Percentiles rank a stretch among this genome's conserved stretches.
phyloP scores from a whole-genome alignment of 2,888 invertebrate genomes.

The Acronicta aceris region DNA sequence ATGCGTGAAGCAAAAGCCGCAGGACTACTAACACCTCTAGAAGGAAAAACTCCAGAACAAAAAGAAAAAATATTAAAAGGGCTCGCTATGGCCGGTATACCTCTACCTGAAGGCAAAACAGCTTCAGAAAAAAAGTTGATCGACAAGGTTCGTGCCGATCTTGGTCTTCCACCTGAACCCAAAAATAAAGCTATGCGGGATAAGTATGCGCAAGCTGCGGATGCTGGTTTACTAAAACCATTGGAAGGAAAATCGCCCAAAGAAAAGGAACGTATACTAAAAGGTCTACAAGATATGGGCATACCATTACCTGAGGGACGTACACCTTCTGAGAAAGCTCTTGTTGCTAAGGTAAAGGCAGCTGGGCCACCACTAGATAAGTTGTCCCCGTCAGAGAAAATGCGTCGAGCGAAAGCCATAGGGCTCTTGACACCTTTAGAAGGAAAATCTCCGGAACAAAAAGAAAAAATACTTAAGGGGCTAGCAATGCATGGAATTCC shows the following conservation, averaged over 20 bases:
- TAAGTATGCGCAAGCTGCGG: not conserved
- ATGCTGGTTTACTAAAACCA: not conserved
- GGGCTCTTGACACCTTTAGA: constrained; percentile 34
- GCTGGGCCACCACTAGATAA: constrained; percentile 18
- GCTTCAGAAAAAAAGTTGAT: not conserved
- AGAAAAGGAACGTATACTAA: not conserved
- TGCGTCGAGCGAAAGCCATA: constrained; percentile 21
- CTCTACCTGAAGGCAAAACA: not conserved
- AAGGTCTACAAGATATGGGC: not conserved
- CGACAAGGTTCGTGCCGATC: not conserved
- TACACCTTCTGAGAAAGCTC: not conserved
- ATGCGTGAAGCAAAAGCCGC: not conserved
- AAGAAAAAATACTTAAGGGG: constrained; percentile 55
- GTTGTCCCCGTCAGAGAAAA: constrained; percentile 25
- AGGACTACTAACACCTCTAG: not conserved
- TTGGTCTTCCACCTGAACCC: not conserved
- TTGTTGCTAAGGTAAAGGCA: not conserved
- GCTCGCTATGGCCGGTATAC: not conserved
- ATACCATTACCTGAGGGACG: not conserved
- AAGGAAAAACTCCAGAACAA: not conserved
- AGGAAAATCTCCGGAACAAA: constrained; percentile 49
- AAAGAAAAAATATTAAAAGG: not conserved
- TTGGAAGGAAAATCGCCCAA: not conserved
- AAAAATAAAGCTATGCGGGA: not conserved
- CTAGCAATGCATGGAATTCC: constrained; percentile 53